phyloP scores from a whole-genome alignment of 2,888 invertebrate genomes.

The Oscheius myriophilus region DNA sequence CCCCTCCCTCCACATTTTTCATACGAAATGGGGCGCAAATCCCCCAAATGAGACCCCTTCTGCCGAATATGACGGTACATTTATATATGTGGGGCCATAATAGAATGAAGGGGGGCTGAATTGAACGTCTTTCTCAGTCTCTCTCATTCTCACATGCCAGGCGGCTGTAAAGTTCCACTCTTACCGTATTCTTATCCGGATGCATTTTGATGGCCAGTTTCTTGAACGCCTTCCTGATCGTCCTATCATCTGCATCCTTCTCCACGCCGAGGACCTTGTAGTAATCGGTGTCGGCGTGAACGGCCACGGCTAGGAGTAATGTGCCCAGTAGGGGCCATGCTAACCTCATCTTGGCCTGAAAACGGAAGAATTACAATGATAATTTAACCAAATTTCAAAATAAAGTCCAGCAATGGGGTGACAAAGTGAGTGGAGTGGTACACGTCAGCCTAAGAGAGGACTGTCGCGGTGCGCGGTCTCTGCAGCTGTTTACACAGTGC shows the following conservation, averaged over 20 bases:
- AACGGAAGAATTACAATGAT: background rate
- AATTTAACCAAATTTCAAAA: background rate
- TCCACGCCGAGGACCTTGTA: constrained; percentile 80
- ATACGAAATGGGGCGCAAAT: too few relatives aligned
- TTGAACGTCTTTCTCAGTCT: background rate
- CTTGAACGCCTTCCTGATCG: constrained; percentile 83
- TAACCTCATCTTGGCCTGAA: constrained; percentile 9
- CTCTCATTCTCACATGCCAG: background rate
- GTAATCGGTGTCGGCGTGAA: constrained; percentile 73
- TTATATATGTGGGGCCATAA: too few relatives aligned
- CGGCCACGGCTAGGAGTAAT: constrained; percentile 21
- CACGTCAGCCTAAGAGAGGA: constrained; percentile 26
- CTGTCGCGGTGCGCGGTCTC: constrained; percentile 22
- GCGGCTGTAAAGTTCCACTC: background rate
- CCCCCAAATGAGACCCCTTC: too few relatives aligned
- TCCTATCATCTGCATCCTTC: constrained; percentile 78
- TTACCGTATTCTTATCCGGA: constrained; percentile 79
- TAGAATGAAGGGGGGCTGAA: too few relatives aligned
- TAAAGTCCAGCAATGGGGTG: background rate
- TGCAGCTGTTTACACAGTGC: constrained; percentile 30
- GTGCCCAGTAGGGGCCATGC: constrained; percentile 21
- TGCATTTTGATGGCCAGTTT: constrained; percentile 81
- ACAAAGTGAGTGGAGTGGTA: constrained; percentile 5
- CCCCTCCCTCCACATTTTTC: too few relatives aligned
- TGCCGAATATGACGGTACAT: too few relatives aligned